Evolutionary conservation across 2,888 invertebrate genomes (phyloP), one percentile per base, ranked within the genome.

Genomic region (Halictus ligatus): DNA sequence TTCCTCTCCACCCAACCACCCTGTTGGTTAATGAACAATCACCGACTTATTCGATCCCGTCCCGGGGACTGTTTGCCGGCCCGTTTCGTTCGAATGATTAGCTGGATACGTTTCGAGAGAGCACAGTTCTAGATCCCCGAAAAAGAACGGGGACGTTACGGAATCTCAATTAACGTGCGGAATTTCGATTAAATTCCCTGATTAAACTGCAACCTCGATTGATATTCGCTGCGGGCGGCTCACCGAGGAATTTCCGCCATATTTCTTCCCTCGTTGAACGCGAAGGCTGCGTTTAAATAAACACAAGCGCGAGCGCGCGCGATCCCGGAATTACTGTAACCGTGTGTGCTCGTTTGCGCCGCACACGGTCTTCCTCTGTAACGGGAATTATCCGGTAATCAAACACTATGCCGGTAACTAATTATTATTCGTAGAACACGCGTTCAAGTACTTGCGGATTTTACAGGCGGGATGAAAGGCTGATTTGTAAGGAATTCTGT

Each of bases 131-230:
- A 29, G 2, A 35, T 3, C 72, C n/a, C 73, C 73, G 46, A 43
- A 72, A n/a, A 46, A n/a, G 43, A 21, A 12, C n/a, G 46, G n/a
- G 43, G n/a, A 72, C 46, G 71, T 72, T 72, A n/a, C 46, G 43
- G 72, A 72, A 43, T 72, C 71, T 43, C 43, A 72, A 72, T 43
- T 71, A 40, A 43, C 69, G 69, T n/a, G 43, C n/a, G 40, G 69
- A 71, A 71, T 71, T 72, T 72, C 43, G 48, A 50, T 74, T 50
- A 54, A 72, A 72, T 72, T 72, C 29, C 72, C 25, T 48, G 72
- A 72, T 46, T 72, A 72, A 72, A 72, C 40, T 72, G 67, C 35
- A 67, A 67, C 67, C 35, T 48, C 72, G 48, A 72, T 72, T 48
- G 72, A 48, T 72, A 72, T 48, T 72, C 72, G 46, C 15, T 18